phyloP scores from a whole-genome alignment of 1,140 invertebrate species.

The Rhysida immarginata region DNA sequence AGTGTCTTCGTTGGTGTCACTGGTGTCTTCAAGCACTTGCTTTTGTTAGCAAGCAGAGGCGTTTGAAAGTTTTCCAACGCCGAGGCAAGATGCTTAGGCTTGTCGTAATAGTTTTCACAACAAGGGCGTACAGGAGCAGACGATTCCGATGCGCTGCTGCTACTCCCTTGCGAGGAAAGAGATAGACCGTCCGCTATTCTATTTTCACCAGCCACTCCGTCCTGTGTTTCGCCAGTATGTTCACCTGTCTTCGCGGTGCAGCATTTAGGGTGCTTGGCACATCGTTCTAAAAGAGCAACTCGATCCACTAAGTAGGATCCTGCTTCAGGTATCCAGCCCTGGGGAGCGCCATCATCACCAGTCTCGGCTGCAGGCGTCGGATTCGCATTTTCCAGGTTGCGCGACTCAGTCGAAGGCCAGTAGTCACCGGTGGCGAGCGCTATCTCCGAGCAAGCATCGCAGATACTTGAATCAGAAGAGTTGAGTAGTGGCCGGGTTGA shows the following conservation, averaged over 20 bases:
- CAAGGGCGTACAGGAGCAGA: conserved; percentile 27
- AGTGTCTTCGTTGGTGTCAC: too few species aligned
- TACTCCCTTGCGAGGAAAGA: conserved; percentile 34
- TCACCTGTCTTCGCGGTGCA: too few species aligned
- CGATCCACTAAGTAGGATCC: conserved; percentile 3
- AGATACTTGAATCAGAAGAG: conserved; percentile 11
- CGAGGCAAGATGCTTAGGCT: too few species aligned
- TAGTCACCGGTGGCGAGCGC: neutral
- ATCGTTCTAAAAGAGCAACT: conserved; percentile 39
- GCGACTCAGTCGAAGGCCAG: conserved; percentile 42
- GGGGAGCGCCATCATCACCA: neutral
- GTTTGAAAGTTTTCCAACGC: too few species aligned
- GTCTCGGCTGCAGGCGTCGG: conserved; percentile 13
- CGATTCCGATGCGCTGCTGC: conserved; percentile 37
- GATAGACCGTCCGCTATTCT: conserved; percentile 35
- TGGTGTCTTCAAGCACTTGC: too few species aligned
- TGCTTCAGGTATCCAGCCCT: neutral
- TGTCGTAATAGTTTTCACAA: neutral
- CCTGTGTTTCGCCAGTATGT: too few species aligned
- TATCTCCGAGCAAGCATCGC: neutral
- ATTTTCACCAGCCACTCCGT: conserved; percentile 19
- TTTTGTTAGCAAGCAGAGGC: too few species aligned
- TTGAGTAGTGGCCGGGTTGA: conserved; percentile 13
- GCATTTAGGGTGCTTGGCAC: too few species aligned
- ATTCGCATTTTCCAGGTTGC: conserved; percentile 15